These are phyloP conservation scores for Ceyx melanurus DNA, from an alignment of 2,113 vertebrate genomes.

Conservation along the genomic window DNA sequence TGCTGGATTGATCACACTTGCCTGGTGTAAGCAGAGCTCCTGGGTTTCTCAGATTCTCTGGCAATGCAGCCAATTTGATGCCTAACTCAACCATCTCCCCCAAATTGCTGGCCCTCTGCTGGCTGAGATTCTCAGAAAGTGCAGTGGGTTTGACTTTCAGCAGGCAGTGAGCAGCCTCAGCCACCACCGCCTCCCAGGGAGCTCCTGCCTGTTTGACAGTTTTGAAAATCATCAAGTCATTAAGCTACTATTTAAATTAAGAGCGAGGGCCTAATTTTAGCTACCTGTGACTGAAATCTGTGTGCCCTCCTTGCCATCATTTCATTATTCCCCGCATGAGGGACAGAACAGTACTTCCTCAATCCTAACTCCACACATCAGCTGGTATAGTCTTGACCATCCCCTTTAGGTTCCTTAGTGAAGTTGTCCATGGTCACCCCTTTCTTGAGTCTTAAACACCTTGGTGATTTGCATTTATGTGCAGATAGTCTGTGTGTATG, in stretches of 20 bases:
- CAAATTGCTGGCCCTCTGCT: slow-evolving; percentile 45
- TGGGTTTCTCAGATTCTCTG: background rate
- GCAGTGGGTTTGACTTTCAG: slow-evolving; percentile 11
- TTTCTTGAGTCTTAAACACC: background rate
- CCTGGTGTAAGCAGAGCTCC: background rate
- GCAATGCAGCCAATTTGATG: background rate
- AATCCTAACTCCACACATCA: background rate
- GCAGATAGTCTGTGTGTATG: background rate
- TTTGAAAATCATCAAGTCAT: slow-evolving; percentile 42
- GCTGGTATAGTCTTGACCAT: background rate
- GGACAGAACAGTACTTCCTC: background rate
- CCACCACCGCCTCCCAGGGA: slow-evolving; percentile 47
- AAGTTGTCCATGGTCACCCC: background rate
- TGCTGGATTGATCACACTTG: background rate
- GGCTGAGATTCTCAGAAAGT: slow-evolving; percentile 23
- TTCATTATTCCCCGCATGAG: background rate
- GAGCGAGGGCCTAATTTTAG: slow-evolving; percentile 44
- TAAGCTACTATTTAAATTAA: slow-evolving; percentile 41
- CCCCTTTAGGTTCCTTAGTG: background rate
- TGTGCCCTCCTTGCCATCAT: background rate
- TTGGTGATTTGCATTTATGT: background rate
- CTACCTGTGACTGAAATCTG: background rate
- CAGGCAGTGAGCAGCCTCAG: slow-evolving; percentile 16
- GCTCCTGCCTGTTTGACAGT: slow-evolving; percentile 41
- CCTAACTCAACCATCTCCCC: background rate